Evolutionary conservation across 2,113 vertebrate species (phyloP).

Genomic region (Anarrhichthys ocellatus): DNA sequence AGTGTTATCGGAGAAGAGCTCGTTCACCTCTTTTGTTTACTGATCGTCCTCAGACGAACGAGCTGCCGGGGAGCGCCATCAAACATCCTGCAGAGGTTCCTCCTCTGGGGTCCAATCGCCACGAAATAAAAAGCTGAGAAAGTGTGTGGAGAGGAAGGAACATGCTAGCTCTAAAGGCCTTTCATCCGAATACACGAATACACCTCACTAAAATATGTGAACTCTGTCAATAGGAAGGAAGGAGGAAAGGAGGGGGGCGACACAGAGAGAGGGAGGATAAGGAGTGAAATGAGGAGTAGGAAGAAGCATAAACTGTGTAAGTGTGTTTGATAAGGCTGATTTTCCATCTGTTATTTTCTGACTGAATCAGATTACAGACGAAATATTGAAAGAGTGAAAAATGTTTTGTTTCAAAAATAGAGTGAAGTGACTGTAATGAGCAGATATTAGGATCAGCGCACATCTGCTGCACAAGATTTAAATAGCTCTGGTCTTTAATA

Average conservation of each 20-base stretch:
- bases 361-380: slow-evolving; percentile 50
- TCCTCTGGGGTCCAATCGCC: neutral
- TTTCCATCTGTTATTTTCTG: slow-evolving; percentile 31
- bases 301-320: neutral
- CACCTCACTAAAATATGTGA: too few relatives aligned
- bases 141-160: neutral
- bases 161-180: neutral
- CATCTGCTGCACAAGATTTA: slow-evolving; percentile 62
- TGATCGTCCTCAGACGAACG: slow-evolving; percentile 27
- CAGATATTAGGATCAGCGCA: slow-evolving; percentile 51
- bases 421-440: slow-evolving; percentile 54
- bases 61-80: slow-evolving; percentile 9
- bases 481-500: slow-evolving; percentile 61
- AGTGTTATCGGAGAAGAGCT: slow-evolving; percentile 30
- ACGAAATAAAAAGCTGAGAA: neutral
- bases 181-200: neutral
- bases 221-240: too few relatives aligned
- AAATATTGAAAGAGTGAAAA: slow-evolving; percentile 53
- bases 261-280: neutral
- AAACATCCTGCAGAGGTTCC: slow-evolving; percentile 4
- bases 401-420: slow-evolving; percentile 58
- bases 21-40: slow-evolving; percentile 28
- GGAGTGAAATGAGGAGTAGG: neutral
- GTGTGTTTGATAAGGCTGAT: neutral
- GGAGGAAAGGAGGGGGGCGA: neutral